Evolutionary conservation across 2,797 vertebrate genomes (phyloP).

Genomic region (Rhinichthys osculus): DNA sequence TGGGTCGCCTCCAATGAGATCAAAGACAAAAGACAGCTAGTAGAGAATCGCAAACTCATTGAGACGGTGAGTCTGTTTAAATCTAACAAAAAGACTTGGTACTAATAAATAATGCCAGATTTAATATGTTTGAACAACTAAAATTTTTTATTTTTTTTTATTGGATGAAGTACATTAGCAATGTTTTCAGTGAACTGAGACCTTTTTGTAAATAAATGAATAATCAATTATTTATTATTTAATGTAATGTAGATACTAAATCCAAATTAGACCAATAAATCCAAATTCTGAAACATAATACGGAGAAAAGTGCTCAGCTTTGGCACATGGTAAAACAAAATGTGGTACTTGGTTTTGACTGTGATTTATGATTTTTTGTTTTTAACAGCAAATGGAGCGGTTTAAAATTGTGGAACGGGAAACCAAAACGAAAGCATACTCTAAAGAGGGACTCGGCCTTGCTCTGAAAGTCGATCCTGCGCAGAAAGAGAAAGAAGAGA

Average conservation of each 20-base stretch:
- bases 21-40: constrained; percentile 86
- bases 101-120: not conserved
- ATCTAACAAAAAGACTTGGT: not conserved
- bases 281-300: not conserved
- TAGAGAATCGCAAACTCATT: constrained; percentile 85
- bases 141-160: not conserved
- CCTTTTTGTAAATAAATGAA: not conserved
- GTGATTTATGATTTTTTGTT: not conserved
- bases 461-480: constrained; percentile 93
- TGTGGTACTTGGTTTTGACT: not conserved
- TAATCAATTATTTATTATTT: not conserved
- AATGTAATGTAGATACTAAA: not conserved
- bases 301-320: not conserved
- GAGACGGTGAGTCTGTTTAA: constrained; percentile 77
- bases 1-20: constrained; percentile 87
- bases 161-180: not conserved
- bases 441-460: constrained; percentile 91
- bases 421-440: constrained; percentile 95
- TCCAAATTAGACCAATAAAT: not conserved
- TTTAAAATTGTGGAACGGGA: constrained; percentile 94
- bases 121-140: not conserved
- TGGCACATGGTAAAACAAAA: not conserved
- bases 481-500: constrained; percentile 92
- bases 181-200: not conserved
- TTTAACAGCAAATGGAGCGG: constrained; percentile 91